Base-by-base conservation (phyloP, 2,797 vertebrate species). In the Petrocephalus sullivani region DNA sequence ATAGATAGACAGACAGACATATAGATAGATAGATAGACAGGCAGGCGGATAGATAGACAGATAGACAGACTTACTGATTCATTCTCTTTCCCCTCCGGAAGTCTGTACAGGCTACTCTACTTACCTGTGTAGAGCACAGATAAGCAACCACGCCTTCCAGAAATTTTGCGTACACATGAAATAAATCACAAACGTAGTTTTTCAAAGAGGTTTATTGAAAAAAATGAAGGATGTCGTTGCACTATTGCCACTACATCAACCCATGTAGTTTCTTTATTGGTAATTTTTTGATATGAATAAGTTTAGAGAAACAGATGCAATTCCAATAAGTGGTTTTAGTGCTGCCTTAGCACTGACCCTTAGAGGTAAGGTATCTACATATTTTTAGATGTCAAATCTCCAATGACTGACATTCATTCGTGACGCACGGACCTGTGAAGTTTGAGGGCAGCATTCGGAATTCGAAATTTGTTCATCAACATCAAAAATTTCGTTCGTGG, bases 241-340 rank as follows among this genome's bases (percentile, higher is more conserved):
- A 60, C 56, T 41, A n/a, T 23, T 19, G 56, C 4, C 28, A 57
- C n/a, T 85, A 33, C 37, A 85, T 33, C 16, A 85, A 85, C 58
- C 14, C 84, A 5, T 23, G 23, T 85, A 85, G 12, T 85, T 57
- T 58, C 41, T 46, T 85, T 57, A 56, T 85, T 19, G 54, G 84
- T 85, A 19, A 37, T n/a, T 41, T 86, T 86, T 54, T 58, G 33
- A 86, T 86, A 86, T 86, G 56, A 19, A 86, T 37, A 86, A 28
- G 54, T 28, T 58, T 33, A 56, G 23, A 58, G 54, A 85, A 37
- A 58, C 28, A 85, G 33, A 57, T 57, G 84, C 84, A 85, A 28
- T 85, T 58, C 84, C 54, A 85, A 58, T n/a, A 86, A 58, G 2
- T 21, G 12, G 21, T 41, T 53, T 75, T 37, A 75, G 67, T 6